A percentile compares a stretch with the other conserved stretches of the same genome.
phyloP scores from a whole-genome alignment of 1,140 invertebrate species.

The Sarcophaga bullata region DNA sequence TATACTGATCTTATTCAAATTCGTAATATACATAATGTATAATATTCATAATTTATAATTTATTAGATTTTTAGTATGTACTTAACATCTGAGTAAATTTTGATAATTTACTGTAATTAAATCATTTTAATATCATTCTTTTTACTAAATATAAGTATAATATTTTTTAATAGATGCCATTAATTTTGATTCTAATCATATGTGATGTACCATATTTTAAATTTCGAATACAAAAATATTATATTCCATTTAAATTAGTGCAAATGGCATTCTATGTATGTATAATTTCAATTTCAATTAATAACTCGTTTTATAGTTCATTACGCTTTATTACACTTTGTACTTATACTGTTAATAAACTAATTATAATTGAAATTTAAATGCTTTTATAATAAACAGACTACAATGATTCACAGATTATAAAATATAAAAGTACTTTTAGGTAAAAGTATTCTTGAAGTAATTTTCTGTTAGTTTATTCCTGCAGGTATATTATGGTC shows the following conservation, averaged over 20 bases:
- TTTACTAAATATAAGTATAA: neutral
- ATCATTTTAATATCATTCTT: neutral
- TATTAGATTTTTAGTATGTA: no score
- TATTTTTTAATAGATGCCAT: neutral
- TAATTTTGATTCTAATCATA: neutral
- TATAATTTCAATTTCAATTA: slow-evolving; percentile 7
- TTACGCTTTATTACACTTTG: neutral
- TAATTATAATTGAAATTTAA: no score
- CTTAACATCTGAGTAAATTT: neutral
- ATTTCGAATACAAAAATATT: neutral
- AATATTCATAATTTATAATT: no score
- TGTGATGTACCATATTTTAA: neutral
- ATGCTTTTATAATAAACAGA: no score
- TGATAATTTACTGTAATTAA: neutral
- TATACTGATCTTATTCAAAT: no score
- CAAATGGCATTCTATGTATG: neutral
- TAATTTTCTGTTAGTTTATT: no score
- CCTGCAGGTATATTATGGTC: no score
- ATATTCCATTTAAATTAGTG: neutral
- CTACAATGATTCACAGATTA: no score
- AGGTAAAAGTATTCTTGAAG: no score
- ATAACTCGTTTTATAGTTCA: slow-evolving; percentile 4
- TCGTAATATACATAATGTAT: no score
- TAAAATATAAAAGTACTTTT: no score
- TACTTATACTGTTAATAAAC: no score